Evolutionary conservation across 2,888 invertebrate genomes (phyloP).

Genomic region (Pherbina coryleti): DNA sequence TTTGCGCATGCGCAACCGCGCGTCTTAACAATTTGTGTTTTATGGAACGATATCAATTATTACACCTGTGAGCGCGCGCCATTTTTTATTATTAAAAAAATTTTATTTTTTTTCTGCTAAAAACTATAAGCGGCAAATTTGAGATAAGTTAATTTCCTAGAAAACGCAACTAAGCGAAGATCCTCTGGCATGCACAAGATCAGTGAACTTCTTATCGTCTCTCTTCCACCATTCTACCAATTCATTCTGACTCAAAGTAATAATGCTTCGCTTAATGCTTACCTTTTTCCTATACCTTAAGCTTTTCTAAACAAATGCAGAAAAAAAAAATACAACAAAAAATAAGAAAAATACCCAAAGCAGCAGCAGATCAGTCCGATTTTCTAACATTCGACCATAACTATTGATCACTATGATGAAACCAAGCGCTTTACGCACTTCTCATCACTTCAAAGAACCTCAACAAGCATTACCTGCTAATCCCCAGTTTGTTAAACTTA

Average conservation of each 20-base stretch:
- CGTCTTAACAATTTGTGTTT: constrained; percentile 50
- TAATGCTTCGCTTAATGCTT: constrained; percentile 6
- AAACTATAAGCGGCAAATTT: constrained; percentile 38
- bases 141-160: constrained; percentile 46
- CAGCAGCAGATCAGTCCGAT: background rate
- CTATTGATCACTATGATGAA: constrained; percentile 2
- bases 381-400: background rate
- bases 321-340: no score
- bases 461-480: constrained; percentile 18
- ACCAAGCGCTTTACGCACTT: background rate
- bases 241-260: background rate
- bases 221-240: background rate
- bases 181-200: constrained; percentile 51
- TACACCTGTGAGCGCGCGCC: constrained; percentile 63
- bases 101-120: background rate
- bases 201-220: constrained; percentile 32
- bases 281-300: no score
- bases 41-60: constrained; percentile 66
- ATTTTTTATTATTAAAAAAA: constrained; percentile 37
- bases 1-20: constrained; percentile 51
- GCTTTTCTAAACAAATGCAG: no score
- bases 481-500: background rate
- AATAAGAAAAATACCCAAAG: no score
- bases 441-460: background rate
- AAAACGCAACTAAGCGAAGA: constrained; percentile 57